Evolutionary conservation across 2,113 vertebrate genomes (phyloP), one percentile per base, ranked within the genome.

Genomic region (Melanerpes aurifrons): DNA sequence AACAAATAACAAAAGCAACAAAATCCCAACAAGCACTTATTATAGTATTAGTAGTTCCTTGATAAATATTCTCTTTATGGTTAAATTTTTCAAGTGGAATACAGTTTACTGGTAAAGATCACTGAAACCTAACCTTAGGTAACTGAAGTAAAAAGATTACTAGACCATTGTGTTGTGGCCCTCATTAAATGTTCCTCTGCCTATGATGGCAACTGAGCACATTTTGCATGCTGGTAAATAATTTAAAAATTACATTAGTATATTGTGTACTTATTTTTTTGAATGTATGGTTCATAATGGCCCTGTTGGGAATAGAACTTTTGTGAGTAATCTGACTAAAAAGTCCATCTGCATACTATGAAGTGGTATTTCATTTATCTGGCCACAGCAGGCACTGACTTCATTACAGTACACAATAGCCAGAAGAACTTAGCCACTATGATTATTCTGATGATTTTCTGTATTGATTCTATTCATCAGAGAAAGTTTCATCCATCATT

Each of bases 321-420:
- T 93, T 73, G 58, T 59, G 53, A 89, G 40, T 70, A 90, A 90
- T 89, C 81, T 91, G 35, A 87, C 70, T 85, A 73, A 94, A 76
- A 94, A 61, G 81, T 92, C 50, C 47, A 91, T 74, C 81, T 94
- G 77, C 53, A 73, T 76, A 61, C 57, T 32, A 32, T 76, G 86
- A 94, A 95, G 74, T 47, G 76, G 70, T 79, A 82, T 22, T 87
- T 93, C 67, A 96, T 94, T 66, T 92, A 89, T 93, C 40, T 76
- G 71, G 61, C 61, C 63, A 54, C 67, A 95, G 54, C 79, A 91
- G 82, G 64, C n/a, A 32, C 37, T 84, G 37, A 82, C 86, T 96
- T 95, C 86, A 91, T 92, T 90, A 80, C 20, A 70, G 77, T 91
- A 69, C 58, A 75, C 67, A 70, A 67, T 68, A 87, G 75, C 74